phyloP scores from a whole-genome alignment of 2,797 vertebrate genomes.

The Okamejei kenojei region DNA sequence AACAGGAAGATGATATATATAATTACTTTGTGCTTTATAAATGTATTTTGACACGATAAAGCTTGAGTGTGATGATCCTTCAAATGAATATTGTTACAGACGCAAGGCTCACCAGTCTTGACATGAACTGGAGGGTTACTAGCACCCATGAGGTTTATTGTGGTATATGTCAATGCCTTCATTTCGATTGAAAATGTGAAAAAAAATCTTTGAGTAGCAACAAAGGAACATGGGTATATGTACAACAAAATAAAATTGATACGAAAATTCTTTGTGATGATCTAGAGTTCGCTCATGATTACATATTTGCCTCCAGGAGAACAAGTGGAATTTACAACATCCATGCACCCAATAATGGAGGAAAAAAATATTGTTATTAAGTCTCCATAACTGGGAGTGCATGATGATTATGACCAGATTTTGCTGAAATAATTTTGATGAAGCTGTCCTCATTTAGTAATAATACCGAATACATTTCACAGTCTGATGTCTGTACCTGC shows the following conservation, averaged over 20 bases:
- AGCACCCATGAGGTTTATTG: not conserved
- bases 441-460: not conserved
- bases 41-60: not conserved
- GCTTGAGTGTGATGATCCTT: not conserved
- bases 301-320: not conserved
- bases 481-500: not conserved
- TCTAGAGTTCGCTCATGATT: not conserved
- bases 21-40: not conserved
- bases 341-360: not conserved
- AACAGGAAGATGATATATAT: not conserved
- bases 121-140: not conserved
- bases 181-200: not conserved
- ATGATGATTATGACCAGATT: not conserved
- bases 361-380: not conserved
- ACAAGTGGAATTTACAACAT: not conserved
- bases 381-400: not conserved
- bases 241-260: not conserved
- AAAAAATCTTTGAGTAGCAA: not conserved
- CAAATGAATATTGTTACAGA: not conserved
- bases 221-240: not conserved
- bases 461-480: no score
- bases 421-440: not conserved
- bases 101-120: not conserved
- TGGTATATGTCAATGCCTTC: not conserved
- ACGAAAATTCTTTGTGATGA: not conserved